A percentile compares a stretch with the other conserved stretches of the same genome.
These are phyloP conservation scores for Platerodrilus igneus DNA, from an alignment of 2,888 invertebrate genomes.

Conservation along the genomic window DNA sequence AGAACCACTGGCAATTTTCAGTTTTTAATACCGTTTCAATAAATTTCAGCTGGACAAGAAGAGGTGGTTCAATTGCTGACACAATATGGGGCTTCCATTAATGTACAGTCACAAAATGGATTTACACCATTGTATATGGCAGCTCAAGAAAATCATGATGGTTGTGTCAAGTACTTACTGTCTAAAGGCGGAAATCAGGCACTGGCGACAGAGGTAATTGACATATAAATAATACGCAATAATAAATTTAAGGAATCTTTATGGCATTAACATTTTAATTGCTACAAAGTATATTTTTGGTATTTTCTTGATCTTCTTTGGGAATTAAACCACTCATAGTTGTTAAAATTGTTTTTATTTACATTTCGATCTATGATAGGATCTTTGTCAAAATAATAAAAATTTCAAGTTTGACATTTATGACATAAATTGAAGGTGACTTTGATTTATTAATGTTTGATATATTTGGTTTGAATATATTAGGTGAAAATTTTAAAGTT, in stretches of 20 bases:
- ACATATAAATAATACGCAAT: neutral
- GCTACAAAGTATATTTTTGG: too few species aligned
- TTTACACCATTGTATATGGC: slow-evolving; percentile 99
- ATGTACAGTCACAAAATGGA: slow-evolving; percentile 94
- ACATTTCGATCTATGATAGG: too few species aligned
- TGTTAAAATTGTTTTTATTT: too few species aligned
- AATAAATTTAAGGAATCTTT: neutral
- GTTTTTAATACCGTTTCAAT: slow-evolving; percentile 19
- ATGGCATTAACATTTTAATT: neutral
- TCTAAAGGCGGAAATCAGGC: slow-evolving; percentile 94
- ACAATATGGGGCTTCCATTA: slow-evolving; percentile 87
- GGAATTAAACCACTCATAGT: too few species aligned
- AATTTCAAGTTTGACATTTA: too few species aligned
- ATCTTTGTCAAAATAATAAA: too few species aligned
- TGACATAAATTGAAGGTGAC: too few species aligned
- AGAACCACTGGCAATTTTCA: too few species aligned
- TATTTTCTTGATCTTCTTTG: too few species aligned
- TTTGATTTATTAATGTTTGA: too few species aligned
- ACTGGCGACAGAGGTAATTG: slow-evolving; percentile 83
- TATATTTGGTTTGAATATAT: too few species aligned
- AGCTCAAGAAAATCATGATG: slow-evolving; percentile 94
- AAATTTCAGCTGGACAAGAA: slow-evolving; percentile 91
- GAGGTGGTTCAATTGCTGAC: slow-evolving; percentile 89
- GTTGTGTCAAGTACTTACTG: slow-evolving; percentile 85
- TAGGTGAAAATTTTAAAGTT: too few species aligned